These are phyloP conservation scores for Hymenochirus boettgeri DNA, from an alignment of 2,113 vertebrate species.

Conservation along the genomic window DNA sequence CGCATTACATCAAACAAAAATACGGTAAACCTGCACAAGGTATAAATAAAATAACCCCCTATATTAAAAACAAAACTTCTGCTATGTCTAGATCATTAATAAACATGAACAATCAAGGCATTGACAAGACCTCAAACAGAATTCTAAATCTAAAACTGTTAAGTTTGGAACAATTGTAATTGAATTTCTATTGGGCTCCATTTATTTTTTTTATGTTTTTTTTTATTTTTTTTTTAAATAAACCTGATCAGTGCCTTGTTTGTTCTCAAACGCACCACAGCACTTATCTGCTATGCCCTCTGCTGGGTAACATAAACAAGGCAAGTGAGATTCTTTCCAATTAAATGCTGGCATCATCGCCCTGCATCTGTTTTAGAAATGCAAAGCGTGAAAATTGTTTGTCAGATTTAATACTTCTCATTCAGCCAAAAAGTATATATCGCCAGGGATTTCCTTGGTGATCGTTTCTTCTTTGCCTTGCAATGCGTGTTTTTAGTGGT, in stretches of 20 bases:
- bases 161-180: too few species aligned
- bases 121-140: too few species aligned
- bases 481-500: conserved; percentile 54
- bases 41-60: too few species aligned
- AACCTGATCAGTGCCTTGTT: conserved; percentile 46
- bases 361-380: conserved; percentile 63
- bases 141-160: too few species aligned
- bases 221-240: conserved; percentile 50
- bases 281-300: conserved; percentile 64
- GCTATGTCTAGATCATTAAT: too few species aligned
- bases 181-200: too few species aligned
- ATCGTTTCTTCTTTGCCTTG: conserved; percentile 51
- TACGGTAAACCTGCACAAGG: too few species aligned
- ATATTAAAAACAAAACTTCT: too few species aligned
- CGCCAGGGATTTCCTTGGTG: conserved; percentile 67
- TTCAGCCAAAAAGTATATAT: conserved; percentile 63
- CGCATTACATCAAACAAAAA: too few species aligned
- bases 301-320: conserved; percentile 61
- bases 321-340: conserved; percentile 55
- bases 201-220: too few species aligned
- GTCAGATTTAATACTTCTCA: conserved; percentile 76
- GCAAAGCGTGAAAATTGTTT: conserved; percentile 73
- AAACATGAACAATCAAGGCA: too few species aligned
- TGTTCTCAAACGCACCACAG: conserved; percentile 33
- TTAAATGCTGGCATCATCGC: conserved; percentile 68